Base-by-base conservation (phyloP, 37 sponge, comb jelly and placozoan genomes). In the Beroe ovata region DNA sequence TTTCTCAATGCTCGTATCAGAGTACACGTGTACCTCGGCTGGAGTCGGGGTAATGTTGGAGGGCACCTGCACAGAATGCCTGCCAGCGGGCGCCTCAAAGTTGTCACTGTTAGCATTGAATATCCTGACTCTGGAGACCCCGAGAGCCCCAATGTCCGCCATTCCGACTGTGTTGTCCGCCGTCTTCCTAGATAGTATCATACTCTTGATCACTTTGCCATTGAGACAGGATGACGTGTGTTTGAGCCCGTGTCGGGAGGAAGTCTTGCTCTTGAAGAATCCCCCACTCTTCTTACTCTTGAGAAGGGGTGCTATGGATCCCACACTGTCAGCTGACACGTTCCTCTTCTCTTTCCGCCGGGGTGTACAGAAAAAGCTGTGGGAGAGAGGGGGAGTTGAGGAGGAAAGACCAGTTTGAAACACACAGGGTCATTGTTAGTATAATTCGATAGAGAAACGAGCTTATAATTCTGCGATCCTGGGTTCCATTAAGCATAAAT, bases 281-380 rank as follows among this genome's bases (percentile, higher is more conserved):
- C 84, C 84, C 21, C 84, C 54, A 26, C 54, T 39, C 23, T 77
- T 77, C 84, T 77, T 77, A 14, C 47, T 11, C 23, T 77, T 77
- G 1, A 77, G 84, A 3, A 77, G 47, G 11, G 84, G 84, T 19
- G 84, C 33, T 6, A 77, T 42, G 54, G 84, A 77, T 23, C 54
- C 84, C 23, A 77, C 84, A 26, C 84, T 77, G 84, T 77, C 84
- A 32, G 84, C 84, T 1, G 84, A 77, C 0, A 77, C 54, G 84
- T 77, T 77, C 47, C 84, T 39, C 42, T 42, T 19, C 28, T 77
- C 84, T 42, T 77, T 77, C 11, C 84, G 84, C 23, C 84, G 84
- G 41, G 84, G 84, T 35, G 84, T 77, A 29, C 84, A 77, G 84
- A 77, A 77, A 4, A 77, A 77, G 41, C 84, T 77, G 84, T 22